These are phyloP conservation scores for Dastarcus helophoroides DNA, from an alignment of 2,888 invertebrate genomes.

Conservation along the genomic window DNA sequence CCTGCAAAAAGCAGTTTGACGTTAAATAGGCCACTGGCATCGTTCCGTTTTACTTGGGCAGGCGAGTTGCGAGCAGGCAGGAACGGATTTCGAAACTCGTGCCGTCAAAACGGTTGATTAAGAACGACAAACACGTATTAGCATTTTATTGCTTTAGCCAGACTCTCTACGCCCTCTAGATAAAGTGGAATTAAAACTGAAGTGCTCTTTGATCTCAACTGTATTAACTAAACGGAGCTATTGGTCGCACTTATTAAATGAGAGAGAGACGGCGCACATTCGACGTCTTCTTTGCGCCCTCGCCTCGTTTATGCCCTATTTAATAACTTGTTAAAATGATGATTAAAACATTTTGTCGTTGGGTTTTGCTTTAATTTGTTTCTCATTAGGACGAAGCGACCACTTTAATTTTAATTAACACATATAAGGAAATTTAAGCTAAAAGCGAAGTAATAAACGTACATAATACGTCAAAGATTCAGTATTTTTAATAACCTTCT, in stretches of 20 bases:
- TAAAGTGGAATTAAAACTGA: conserved; percentile 47
- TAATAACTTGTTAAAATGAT: conserved; percentile 32
- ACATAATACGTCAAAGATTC: too few species aligned
- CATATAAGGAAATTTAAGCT: conserved; percentile 22
- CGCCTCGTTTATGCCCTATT: conserved; percentile 23
- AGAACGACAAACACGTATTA: conserved; percentile 57
- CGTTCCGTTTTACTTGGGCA: too few species aligned
- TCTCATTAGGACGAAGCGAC: conserved; percentile 27
- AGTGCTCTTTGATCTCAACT: conserved; percentile 42
- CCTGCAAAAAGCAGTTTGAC: too few species aligned
- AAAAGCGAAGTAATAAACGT: too few species aligned
- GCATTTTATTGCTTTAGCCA: conserved; percentile 54
- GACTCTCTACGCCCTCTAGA: conserved; percentile 40
- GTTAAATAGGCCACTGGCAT: too few species aligned
- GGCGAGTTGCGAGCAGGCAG: too few species aligned
- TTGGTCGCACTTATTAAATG: conserved; percentile 38
- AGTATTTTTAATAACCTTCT: too few species aligned
- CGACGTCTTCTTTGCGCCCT: conserved; percentile 16
- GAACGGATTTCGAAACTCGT: conserved; percentile 7
- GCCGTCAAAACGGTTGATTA: conserved; percentile 42
- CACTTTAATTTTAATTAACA: conserved; percentile 29
- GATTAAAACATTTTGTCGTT: conserved; percentile 29
- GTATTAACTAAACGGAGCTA: conserved; percentile 38
- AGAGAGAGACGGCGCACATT: conserved; percentile 24
- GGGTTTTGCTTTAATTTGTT: conserved; percentile 30